Evolutionary conservation across 2,888 invertebrate species (phyloP).

Genomic region (Sympetrum striolatum): DNA sequence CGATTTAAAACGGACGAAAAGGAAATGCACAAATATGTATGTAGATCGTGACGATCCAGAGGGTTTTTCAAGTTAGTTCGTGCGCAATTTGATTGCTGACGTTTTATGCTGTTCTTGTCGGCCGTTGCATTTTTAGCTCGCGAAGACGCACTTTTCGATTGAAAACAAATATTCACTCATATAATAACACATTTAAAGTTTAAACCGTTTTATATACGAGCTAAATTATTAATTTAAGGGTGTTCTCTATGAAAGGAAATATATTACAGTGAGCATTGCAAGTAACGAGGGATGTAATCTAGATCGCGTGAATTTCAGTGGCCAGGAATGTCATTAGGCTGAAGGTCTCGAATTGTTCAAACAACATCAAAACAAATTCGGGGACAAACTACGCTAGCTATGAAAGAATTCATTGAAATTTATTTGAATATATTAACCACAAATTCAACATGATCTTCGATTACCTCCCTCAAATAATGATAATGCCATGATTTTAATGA

Average conservation of each 20-base stretch:
- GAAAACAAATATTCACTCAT: neutral
- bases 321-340: too few species aligned
- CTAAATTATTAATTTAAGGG: neutral
- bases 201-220: neutral
- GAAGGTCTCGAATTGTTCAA: too few species aligned
- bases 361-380: too few species aligned
- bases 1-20: neutral
- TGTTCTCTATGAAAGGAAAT: neutral
- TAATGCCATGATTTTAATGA: too few species aligned
- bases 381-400: too few species aligned
- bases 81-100: neutral
- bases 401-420: too few species aligned
- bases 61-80: neutral
- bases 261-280: neutral
- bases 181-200: neutral
- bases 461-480: too few species aligned
- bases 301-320: too few species aligned
- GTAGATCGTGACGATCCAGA: neutral
- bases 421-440: too few species aligned
- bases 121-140: neutral
- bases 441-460: too few species aligned
- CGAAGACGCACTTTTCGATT: neutral
- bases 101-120: neutral
- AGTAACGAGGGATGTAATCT: too few species aligned
- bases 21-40: neutral